Percentiles rank a stretch among this genome's conserved stretches.
Conservation (phyloP, 2,888 invertebrate species). For the Gortyna flavago region DNA sequence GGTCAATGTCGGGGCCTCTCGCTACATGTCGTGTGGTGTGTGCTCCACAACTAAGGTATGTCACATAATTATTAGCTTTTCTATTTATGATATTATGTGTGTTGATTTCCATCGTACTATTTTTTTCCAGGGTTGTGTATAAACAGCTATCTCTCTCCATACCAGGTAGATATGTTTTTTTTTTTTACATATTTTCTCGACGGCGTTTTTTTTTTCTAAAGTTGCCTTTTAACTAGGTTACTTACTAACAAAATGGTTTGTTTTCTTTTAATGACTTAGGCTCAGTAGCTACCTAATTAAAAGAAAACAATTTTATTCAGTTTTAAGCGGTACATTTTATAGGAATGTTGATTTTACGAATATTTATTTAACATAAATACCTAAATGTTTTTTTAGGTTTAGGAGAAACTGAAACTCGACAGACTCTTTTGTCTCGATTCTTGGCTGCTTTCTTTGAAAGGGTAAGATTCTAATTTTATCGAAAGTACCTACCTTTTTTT, state of each 20-base stretch:
- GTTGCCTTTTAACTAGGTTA: not conserved
- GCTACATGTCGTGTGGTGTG: slow-evolving; percentile 82
- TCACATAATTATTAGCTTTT: not conserved
- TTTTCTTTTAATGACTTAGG: slow-evolving; percentile 4
- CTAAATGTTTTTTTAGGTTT: slow-evolving; percentile 68
- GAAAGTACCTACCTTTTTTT: not conserved
- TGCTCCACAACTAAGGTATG: slow-evolving; percentile 83
- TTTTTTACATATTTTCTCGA: not conserved
- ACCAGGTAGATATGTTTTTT: slow-evolving; percentile 67
- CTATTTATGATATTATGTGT: not conserved
- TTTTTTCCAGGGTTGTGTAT: slow-evolving; percentile 78
- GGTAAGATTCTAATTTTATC: slow-evolving; percentile 68
- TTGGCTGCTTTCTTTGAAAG: slow-evolving; percentile 86
- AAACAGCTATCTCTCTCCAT: slow-evolving; percentile 76
- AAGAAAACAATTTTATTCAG: not conserved
- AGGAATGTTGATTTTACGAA: not conserved
- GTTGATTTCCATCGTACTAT: not conserved
- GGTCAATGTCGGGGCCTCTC: slow-evolving; percentile 78
- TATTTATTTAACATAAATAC: not conserved
- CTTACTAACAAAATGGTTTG: not conserved
- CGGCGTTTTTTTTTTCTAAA: not conserved
- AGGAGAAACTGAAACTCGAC: slow-evolving; percentile 73
- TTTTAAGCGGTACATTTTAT: not conserved
- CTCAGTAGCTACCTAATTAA: not conserved
- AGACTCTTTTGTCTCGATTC: slow-evolving; percentile 79